Percentiles rank a stretch among this genome's conserved stretches.
Conservation (phyloP, 2,797 vertebrate species). For the Megalops cyprinoides region DNA sequence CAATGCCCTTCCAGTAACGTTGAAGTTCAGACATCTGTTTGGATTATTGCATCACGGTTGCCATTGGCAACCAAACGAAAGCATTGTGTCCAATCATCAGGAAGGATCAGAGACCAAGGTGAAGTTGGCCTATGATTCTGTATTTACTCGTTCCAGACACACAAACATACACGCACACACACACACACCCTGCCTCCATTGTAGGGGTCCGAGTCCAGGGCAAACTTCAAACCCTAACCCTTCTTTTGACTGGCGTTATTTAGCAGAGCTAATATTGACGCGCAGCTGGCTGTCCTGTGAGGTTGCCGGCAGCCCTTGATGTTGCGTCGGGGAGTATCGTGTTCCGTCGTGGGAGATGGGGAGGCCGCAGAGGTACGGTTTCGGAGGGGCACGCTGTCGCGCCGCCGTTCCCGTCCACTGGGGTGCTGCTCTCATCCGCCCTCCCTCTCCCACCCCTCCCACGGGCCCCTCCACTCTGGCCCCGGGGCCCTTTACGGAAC, state of each 20-base stretch:
- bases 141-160: neutral
- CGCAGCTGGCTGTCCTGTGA: conserved; percentile 4
- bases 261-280: conserved; percentile 36
- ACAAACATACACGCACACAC: neutral
- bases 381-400: neutral
- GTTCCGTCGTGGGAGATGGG: conserved; percentile 16
- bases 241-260: conserved; percentile 30
- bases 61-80: too few species aligned
- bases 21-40: too few species aligned
- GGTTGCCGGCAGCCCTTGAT: conserved; percentile 20
- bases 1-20: too few species aligned
- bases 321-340: conserved; percentile 25
- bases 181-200: neutral
- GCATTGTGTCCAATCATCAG: too few species aligned
- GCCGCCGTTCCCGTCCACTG: conserved; percentile 12
- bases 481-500: conserved; percentile 19
- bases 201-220: neutral
- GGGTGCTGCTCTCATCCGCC: conserved; percentile 14
- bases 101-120: too few species aligned
- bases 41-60: too few species aligned
- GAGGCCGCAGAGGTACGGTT: conserved; percentile 13
- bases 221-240: conserved; percentile 29
- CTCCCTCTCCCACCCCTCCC: neutral
- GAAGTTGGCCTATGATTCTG: too few species aligned
- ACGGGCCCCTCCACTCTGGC: neutral